A percentile compares a stretch with the other conserved stretches of the same genome.
These are phyloP conservation scores for Rhyacichthys aspro DNA, from an alignment of 2,797 vertebrate species.

Conservation along the genomic window DNA sequence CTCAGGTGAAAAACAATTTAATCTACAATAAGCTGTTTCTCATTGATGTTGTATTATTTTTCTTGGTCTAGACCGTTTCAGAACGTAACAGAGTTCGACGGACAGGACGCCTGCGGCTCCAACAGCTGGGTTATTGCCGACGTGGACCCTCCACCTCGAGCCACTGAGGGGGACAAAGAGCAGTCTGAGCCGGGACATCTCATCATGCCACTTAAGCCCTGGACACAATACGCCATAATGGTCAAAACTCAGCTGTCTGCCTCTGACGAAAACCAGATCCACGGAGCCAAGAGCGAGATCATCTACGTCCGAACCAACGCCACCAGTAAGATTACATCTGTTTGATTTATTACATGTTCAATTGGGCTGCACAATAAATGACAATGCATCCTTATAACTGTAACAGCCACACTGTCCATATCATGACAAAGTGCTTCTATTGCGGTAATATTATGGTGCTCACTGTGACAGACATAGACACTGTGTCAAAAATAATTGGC, in stretches of 20 bases:
- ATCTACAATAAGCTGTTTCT: conserved; percentile 4
- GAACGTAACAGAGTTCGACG: conserved; percentile 98
- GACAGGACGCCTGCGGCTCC: conserved; percentile 95
- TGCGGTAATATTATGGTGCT: no score
- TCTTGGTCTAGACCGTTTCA: conserved; percentile 83
- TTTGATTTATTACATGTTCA: no score
- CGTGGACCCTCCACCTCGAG: conserved; percentile 88
- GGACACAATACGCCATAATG: conserved; percentile 97
- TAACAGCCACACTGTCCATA: no score
- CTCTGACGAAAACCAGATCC: conserved; percentile 90
- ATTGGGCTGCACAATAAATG: no score
- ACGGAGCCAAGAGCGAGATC: conserved; percentile 96
- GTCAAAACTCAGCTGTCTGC: conserved; percentile 96
- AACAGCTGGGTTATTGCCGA: conserved; percentile 98
- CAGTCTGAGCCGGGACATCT: conserved; percentile 87
- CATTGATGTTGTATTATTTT: conserved; percentile 7
- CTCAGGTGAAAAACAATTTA: conserved; percentile 20
- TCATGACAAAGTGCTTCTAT: no score
- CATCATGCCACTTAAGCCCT: conserved; percentile 91
- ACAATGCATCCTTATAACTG: no score
- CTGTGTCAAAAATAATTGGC: no score
- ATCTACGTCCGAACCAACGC: conserved; percentile 95
- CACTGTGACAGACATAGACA: no score
- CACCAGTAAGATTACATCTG: conserved; percentile 83
- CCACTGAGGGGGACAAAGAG: conserved; percentile 81